Evolutionary conservation across 2,888 invertebrate genomes (phyloP), one percentile per base, ranked within the genome.

Genomic region (Tillus elongatus): DNA sequence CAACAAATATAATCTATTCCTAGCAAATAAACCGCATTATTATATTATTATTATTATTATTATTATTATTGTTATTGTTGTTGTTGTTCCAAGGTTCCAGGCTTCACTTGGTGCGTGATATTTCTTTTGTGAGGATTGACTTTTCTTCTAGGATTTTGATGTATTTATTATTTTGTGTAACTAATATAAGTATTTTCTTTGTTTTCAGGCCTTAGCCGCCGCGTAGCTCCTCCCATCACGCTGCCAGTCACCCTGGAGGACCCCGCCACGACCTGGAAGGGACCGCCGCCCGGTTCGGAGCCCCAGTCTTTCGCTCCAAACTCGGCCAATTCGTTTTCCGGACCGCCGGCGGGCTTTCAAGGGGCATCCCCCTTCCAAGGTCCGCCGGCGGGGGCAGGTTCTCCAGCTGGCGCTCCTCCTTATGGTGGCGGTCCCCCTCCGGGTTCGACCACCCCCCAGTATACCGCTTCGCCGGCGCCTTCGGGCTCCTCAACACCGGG

Each of bases 381-480:
- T 35, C 82, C 79, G 51, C 82, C 82, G 49, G 77, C 78, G 45
- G 78, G 77, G 32, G 80, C 80, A 44, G 82, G 83, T 49, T 83
- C 83, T 50, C 85, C 84, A 42, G 74, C 84, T 56, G 73, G 84
- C 63, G 71, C 81, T 63, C 66, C 79, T 60, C 68, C 80, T 64
- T 72, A 82, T 69, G 72, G 82, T 66, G 77, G 78, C 64, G 67
- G 82, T 31, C 73, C 74, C 60, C 84, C 74, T 60, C 83, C 75
- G 54, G 86, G 74, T 57, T 84, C 77, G 58, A 84, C 72, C 63
- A 87, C 75, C 58, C 87, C 80, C 55, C 87, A 80, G 70, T 88
- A 86, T 66, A 85, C 85, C 54, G 85, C 87, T 57, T 87, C 87
- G 46, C 89, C 89, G 54, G 84, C 79, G 57, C 87, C 84, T 50